Conservation (phyloP, 1,140 invertebrate species). For the Gonatopus flavifemur region DNA sequence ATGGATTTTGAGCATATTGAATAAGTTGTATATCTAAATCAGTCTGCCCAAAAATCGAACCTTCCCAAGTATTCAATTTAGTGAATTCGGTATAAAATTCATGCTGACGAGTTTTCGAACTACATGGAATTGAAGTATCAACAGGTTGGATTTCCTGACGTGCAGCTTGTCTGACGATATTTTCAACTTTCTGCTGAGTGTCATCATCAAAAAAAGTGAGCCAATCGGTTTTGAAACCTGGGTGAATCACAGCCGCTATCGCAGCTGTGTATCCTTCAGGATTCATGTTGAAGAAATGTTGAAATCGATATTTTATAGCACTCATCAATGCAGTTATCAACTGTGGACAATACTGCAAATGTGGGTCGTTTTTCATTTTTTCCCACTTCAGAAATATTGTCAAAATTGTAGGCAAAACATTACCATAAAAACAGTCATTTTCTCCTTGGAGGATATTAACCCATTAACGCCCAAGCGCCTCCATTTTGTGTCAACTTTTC, state of each 20-base stretch:
- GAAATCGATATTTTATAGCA: background rate
- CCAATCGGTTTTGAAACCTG: background rate
- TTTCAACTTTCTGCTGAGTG: too few species aligned
- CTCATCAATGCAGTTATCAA: background rate
- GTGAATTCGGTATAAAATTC: too few species aligned
- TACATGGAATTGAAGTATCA: too few species aligned
- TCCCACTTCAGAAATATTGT: background rate
- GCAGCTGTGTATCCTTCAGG: background rate
- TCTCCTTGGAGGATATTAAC: background rate
- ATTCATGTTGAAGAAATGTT: background rate
- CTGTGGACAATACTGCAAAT: background rate
- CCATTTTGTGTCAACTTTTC: too few species aligned
- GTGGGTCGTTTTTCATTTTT: background rate
- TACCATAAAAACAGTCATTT: background rate
- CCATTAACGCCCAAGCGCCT: too few species aligned
- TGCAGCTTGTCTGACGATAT: too few species aligned
- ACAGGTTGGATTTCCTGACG: too few species aligned
- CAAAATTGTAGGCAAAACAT: background rate
- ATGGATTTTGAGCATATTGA: background rate
- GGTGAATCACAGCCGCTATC: too few species aligned
- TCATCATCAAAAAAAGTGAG: background rate
- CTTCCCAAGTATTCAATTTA: background rate
- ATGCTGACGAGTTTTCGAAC: too few species aligned
- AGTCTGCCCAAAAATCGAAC: background rate
- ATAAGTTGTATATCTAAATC: background rate